These are phyloP conservation scores for Lepidurus apus DNA, from an alignment of 1,140 invertebrate species.

Conservation along the genomic window DNA sequence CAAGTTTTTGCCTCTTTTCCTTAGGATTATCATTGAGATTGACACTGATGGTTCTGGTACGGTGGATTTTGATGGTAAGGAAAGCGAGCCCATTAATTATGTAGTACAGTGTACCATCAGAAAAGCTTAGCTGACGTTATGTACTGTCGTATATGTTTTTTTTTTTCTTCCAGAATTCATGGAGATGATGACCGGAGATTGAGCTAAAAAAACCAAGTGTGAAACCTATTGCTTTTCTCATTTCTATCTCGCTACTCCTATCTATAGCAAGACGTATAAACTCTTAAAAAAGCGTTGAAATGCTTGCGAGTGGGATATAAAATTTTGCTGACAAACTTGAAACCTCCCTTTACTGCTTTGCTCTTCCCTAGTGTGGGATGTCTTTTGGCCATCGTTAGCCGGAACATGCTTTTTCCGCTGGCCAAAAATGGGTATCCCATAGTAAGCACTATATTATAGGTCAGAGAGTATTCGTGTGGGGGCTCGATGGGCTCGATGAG, in stretches of 20 bases:
- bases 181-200: constrained; percentile 51
- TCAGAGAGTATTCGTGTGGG: background rate
- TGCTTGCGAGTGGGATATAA: background rate
- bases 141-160: background rate
- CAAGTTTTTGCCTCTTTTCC: background rate
- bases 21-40: constrained; percentile 51
- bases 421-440: background rate
- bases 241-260: background rate
- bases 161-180: constrained; percentile 44
- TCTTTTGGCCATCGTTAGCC: background rate
- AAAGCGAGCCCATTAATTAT: background rate
- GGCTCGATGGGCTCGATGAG: background rate
- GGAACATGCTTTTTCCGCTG: background rate
- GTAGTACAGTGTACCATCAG: background rate
- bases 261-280: background rate
- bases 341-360: background rate
- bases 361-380: background rate
- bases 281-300: background rate
- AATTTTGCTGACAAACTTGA: background rate
- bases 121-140: background rate
- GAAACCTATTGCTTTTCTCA: background rate
- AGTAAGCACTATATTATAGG: background rate
- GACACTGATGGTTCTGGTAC: constrained; percentile 63
- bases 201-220: constrained; percentile 37
- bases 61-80: constrained; percentile 73